These are phyloP conservation scores for Mimachlamys varia DNA, from an alignment of 2,888 invertebrate genomes.

Conservation along the genomic window DNA sequence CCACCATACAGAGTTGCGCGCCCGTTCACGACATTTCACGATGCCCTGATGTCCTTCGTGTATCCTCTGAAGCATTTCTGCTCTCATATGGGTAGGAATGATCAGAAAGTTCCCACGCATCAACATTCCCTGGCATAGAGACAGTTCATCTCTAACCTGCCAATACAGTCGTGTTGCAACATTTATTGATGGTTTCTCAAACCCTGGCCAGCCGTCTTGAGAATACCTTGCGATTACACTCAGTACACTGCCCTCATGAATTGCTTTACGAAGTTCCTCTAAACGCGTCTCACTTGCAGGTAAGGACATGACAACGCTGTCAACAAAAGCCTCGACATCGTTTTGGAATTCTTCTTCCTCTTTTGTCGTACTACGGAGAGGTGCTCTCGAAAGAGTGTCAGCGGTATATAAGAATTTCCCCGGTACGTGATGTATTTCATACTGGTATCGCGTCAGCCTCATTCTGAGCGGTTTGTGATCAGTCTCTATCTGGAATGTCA, in stretches of 20 bases:
- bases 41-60: constrained; percentile 59
- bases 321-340: constrained; percentile 47
- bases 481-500: constrained; percentile 73
- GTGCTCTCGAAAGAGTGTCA: constrained; percentile 54
- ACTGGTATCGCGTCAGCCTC: constrained; percentile 70
- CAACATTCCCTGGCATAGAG: constrained; percentile 46
- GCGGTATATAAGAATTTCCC: constrained; percentile 51
- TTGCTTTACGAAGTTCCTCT: constrained; percentile 42
- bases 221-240: constrained; percentile 32
- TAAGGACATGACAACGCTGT: constrained; percentile 45
- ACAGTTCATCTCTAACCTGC: constrained; percentile 49
- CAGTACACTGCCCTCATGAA: constrained; percentile 37
- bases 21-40: constrained; percentile 59
- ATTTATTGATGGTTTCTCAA: not conserved
- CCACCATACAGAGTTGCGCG: constrained; percentile 58
- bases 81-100: not conserved
- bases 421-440: constrained; percentile 55
- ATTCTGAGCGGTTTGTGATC: constrained; percentile 80
- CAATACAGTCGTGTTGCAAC: constrained; percentile 47
- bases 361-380: not conserved
- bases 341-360: constrained; percentile 46
- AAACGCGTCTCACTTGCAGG: constrained; percentile 49
- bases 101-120: constrained; percentile 48
- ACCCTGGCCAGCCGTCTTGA: constrained; percentile 41
- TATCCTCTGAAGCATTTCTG: constrained; percentile 53